These are phyloP conservation scores for Agelastica alni DNA, from an alignment of 2,888 invertebrate genomes.

Conservation along the genomic window DNA sequence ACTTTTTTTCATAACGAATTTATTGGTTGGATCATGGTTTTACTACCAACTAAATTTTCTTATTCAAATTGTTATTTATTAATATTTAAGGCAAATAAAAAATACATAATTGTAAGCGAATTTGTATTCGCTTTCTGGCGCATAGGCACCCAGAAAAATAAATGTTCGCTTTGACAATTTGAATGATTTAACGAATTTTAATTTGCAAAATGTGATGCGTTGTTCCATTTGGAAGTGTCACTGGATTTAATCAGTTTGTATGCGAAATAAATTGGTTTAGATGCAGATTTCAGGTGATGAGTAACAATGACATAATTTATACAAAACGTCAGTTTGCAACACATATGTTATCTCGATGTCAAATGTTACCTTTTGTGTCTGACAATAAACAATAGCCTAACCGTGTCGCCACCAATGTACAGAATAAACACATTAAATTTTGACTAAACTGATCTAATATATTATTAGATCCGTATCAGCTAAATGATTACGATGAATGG, in stretches of 20 bases:
- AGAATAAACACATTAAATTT: slow-evolving; percentile 20
- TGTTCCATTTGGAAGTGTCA: slow-evolving; percentile 33
- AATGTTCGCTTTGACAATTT: too few species aligned
- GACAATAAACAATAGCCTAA: slow-evolving; percentile 48
- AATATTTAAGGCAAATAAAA: too few species aligned
- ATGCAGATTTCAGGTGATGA: slow-evolving; percentile 41
- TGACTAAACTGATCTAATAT: slow-evolving; percentile 19
- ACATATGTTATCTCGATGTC: slow-evolving; percentile 46
- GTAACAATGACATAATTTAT: slow-evolving; percentile 45
- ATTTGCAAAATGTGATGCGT: slow-evolving; percentile 35
- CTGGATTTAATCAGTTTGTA: slow-evolving; percentile 32
- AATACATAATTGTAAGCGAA: too few species aligned
- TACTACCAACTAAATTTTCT: too few species aligned
- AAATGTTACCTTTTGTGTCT: slow-evolving; percentile 47
- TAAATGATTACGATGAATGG: slow-evolving; percentile 10
- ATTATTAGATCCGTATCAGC: slow-evolving; percentile 17
- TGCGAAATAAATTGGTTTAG: slow-evolving; percentile 33
- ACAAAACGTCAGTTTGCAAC: slow-evolving; percentile 42
- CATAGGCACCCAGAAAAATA: too few species aligned
- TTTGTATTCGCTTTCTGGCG: background rate
- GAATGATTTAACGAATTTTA: slow-evolving; percentile 35
- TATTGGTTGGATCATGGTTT: too few species aligned
- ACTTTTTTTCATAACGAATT: too few species aligned
- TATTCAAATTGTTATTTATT: too few species aligned
- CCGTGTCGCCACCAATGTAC: slow-evolving; percentile 18